Evolutionary conservation across 2,113 vertebrate genomes (phyloP).

Genomic region (Camelus dromedarius): DNA sequence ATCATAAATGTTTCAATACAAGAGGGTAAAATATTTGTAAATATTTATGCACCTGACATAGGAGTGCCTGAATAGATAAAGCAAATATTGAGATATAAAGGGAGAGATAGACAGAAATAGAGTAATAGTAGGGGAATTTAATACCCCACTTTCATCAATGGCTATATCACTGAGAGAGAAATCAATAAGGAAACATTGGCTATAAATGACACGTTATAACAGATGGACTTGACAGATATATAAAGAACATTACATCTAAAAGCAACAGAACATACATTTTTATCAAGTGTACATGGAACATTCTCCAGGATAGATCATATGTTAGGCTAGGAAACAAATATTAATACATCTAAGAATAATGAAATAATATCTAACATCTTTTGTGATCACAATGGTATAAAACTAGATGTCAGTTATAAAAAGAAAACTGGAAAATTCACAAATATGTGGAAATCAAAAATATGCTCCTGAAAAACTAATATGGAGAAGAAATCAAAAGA

Average conservation of each 20-base stretch:
- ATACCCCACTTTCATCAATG: too few relatives aligned
- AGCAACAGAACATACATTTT: not conserved
- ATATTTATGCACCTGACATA: not conserved
- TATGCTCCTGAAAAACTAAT: not conserved
- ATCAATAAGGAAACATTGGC: too few relatives aligned
- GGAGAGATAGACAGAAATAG: too few relatives aligned
- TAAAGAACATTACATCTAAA: too few relatives aligned
- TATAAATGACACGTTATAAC: too few relatives aligned
- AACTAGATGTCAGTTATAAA: not conserved
- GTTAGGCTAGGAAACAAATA: not conserved
- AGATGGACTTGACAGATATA: too few relatives aligned
- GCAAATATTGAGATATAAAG: too few relatives aligned
- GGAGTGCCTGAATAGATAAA: not conserved
- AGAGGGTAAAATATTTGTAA: not conserved
- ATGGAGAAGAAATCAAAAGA: not conserved
- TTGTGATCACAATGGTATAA: not conserved
- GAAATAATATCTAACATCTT: not conserved
- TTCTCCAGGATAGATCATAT: not conserved
- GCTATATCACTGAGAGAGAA: too few relatives aligned
- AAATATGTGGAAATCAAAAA: not conserved
- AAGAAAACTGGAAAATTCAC: not conserved
- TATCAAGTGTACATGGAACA: not conserved
- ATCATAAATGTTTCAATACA: not conserved
- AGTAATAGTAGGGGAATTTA: too few relatives aligned
- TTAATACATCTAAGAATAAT: not conserved